These are phyloP conservation scores for Palloptera scutellata DNA, from an alignment of 2,888 invertebrate species.

Conservation along the genomic window DNA sequence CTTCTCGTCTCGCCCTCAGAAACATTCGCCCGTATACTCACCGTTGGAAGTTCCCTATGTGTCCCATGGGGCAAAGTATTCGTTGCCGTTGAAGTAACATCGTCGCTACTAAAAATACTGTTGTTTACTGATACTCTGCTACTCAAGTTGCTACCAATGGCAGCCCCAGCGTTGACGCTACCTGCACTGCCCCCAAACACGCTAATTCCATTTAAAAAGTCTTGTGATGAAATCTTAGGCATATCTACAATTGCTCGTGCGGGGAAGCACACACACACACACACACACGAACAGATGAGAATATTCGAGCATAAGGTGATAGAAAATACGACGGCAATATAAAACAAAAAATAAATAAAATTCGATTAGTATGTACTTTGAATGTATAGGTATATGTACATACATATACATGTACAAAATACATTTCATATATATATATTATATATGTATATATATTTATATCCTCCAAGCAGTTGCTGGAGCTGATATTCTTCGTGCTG, in stretches of 20 bases:
- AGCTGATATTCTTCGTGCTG: no score
- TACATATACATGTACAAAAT: neutral
- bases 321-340: neutral
- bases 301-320: neutral
- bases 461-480: no score
- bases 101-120: constrained; percentile 49
- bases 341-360: constrained; percentile 13
- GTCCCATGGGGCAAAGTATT: constrained; percentile 59
- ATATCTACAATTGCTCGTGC: constrained; percentile 68
- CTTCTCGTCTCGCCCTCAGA: no score
- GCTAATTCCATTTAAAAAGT: constrained; percentile 64
- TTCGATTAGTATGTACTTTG: constrained; percentile 16
- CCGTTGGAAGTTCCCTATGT: constrained; percentile 62
- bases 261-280: neutral
- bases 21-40: constrained; percentile 39
- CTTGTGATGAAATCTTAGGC: constrained; percentile 80
- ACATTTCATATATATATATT: no score
- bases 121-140: constrained; percentile 28
- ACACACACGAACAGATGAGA: neutral
- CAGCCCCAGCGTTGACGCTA: constrained; percentile 14
- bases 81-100: constrained; percentile 60
- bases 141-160: neutral
- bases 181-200: constrained; percentile 38
- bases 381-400: neutral
- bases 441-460: no score